phyloP scores from a whole-genome alignment of 2,113 vertebrate species.

The Athene cunicularia region DNA sequence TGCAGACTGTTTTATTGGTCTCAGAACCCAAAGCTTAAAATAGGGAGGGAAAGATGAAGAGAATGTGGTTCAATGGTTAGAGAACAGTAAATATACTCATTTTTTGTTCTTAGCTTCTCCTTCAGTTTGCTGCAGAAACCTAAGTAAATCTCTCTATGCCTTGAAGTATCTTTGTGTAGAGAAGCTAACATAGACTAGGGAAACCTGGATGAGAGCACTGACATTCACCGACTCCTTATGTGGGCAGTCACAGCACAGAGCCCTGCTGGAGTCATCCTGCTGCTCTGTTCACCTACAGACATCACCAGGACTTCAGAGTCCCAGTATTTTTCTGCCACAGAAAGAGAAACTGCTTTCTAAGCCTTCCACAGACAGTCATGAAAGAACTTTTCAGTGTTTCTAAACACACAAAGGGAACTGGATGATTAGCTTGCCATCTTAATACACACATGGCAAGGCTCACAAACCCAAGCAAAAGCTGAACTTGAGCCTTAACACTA shows the following conservation, averaged over 20 bases:
- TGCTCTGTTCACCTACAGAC: not conserved
- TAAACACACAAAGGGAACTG: not conserved
- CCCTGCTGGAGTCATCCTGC: not conserved
- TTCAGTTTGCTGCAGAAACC: not conserved
- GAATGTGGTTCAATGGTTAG: not conserved
- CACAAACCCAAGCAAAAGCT: not conserved
- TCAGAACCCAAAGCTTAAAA: not conserved
- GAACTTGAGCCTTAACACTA: not conserved
- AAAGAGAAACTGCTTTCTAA: not conserved
- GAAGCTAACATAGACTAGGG: not conserved
- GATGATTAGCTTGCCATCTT: not conserved
- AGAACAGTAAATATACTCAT: not conserved
- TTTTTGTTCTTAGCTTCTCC: not conserved
- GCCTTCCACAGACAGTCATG: not conserved
- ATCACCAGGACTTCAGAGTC: not conserved
- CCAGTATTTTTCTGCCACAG: not conserved
- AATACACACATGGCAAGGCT: not conserved
- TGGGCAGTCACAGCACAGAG: not conserved
- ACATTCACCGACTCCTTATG: not conserved
- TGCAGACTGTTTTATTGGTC: not conserved
- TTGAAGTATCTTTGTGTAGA: not conserved
- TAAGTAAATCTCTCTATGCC: not conserved
- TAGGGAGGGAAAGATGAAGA: not conserved
- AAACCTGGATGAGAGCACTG: not conserved
- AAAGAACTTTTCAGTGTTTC: not conserved